A percentile compares a stretch with the other conserved stretches of the same genome.
phyloP scores from a whole-genome alignment of 2,888 invertebrate genomes.

The Enchytraeus crypticus region DNA sequence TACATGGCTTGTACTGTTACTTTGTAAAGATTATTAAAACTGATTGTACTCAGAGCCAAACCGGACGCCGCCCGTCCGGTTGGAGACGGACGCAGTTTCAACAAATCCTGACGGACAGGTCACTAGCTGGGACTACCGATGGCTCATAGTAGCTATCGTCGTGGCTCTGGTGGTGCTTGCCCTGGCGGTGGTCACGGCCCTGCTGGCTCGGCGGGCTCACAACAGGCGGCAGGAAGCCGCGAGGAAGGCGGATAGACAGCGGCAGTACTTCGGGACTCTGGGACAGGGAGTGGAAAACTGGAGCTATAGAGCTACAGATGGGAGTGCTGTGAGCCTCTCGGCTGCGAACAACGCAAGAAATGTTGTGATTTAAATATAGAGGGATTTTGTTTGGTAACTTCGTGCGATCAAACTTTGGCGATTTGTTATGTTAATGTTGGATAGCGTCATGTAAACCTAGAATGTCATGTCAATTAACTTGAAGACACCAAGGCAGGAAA shows the following conservation, averaged over 20 bases:
- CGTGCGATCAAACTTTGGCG: no score
- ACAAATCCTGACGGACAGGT: background rate
- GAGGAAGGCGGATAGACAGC: background rate
- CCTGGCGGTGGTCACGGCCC: background rate
- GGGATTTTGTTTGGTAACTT: no score
- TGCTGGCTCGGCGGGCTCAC: background rate
- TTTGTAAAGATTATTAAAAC: no score
- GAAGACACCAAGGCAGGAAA: no score
- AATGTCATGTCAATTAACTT: no score
- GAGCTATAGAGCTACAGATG: background rate
- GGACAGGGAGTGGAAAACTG: background rate
- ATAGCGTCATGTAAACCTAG: no score
- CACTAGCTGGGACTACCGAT: slow-evolving; percentile 1
- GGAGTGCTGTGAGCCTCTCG: no score
- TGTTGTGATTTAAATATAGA: no score
- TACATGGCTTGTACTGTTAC: no score
- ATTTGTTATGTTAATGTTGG: no score
- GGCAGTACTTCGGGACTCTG: slow-evolving; percentile 2
- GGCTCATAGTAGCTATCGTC: slow-evolving; percentile 1
- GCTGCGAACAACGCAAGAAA: no score
- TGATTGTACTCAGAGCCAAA: no score
- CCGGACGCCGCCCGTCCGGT: background rate
- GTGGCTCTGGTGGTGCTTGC: background rate
- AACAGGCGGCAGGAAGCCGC: background rate
- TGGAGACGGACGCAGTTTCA: background rate